Percentiles rank a stretch among this genome's conserved stretches.
Conservation (phyloP, 2,888 invertebrate species). For the Stenichneumon culpator region DNA sequence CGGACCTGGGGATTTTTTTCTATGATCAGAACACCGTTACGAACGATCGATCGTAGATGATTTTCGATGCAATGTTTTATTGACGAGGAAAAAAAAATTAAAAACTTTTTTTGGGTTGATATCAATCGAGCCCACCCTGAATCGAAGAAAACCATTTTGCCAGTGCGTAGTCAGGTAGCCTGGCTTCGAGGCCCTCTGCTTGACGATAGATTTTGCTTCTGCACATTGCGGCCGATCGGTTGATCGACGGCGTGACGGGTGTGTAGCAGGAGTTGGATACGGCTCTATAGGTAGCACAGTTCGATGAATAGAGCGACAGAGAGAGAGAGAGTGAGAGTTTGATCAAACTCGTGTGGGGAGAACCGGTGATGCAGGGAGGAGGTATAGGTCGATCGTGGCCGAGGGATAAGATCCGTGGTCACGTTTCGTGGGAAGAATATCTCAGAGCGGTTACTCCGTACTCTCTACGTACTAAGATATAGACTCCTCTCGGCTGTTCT, state of each 20-base stretch:
- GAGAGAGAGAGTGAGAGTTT: constrained; percentile 19
- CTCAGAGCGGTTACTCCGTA: constrained; percentile 8
- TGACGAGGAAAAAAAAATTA: background rate
- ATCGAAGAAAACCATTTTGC: background rate
- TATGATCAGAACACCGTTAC: background rate
- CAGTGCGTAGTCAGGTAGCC: background rate
- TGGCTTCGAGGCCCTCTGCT: background rate
- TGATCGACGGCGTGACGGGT: constrained; percentile 56
- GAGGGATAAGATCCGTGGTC: constrained; percentile 74
- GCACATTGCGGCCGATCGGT: constrained; percentile 36
- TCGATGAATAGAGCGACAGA: constrained; percentile 21
- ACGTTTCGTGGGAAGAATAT: constrained; percentile 67
- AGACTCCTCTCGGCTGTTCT: constrained; percentile 5
- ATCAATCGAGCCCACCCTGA: background rate
- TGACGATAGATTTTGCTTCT: constrained; percentile 6
- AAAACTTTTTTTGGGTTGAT: background rate
- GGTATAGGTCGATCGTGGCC: constrained; percentile 74
- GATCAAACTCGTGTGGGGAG: constrained; percentile 1
- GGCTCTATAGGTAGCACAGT: background rate
- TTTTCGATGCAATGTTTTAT: background rate
- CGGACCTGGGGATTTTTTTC: background rate
- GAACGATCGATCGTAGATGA: background rate
- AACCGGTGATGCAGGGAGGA: constrained; percentile 42
- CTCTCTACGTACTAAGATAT: constrained; percentile 9
- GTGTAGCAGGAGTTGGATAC: constrained; percentile 4